These are phyloP conservation scores for Sebastes iracundus DNA, from an alignment of 2,797 vertebrate genomes.

Conservation along the genomic window DNA sequence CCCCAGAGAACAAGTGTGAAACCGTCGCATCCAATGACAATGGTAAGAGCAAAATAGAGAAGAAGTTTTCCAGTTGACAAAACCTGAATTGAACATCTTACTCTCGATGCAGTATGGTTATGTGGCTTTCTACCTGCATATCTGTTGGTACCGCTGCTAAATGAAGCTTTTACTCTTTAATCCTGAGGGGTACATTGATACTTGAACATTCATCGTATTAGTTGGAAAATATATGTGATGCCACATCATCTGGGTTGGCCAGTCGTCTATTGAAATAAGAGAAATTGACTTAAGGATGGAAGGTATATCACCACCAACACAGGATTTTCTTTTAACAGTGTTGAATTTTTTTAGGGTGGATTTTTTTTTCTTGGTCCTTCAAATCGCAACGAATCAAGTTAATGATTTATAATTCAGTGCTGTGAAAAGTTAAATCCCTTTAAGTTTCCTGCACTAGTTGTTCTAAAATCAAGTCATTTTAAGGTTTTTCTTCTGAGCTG, in stretches of 20 bases:
- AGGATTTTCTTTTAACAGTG: not conserved
- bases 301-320: not conserved
- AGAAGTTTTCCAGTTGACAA: slow-evolving; percentile 6
- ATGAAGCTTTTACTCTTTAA: not conserved
- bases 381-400: not conserved
- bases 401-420: not conserved
- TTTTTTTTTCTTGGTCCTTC: not conserved
- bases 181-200: not conserved
- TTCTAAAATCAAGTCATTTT: not conserved
- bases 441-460: not conserved
- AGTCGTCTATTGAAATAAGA: not conserved
- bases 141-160: not conserved
- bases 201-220: not conserved
- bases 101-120: not conserved
- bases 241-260: not conserved
- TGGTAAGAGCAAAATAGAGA: not conserved
- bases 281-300: not conserved
- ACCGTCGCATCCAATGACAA: not conserved
- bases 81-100: not conserved
- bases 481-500: not conserved
- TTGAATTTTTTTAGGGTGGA: not conserved
- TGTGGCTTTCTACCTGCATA: not conserved
- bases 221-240: not conserved
- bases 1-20: slow-evolving; percentile 3
- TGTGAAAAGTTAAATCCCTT: not conserved